A percentile compares a stretch with the other conserved stretches of the same genome.
Conservation (phyloP, 2,888 invertebrate genomes). For the Folsomia manolachei region DNA sequence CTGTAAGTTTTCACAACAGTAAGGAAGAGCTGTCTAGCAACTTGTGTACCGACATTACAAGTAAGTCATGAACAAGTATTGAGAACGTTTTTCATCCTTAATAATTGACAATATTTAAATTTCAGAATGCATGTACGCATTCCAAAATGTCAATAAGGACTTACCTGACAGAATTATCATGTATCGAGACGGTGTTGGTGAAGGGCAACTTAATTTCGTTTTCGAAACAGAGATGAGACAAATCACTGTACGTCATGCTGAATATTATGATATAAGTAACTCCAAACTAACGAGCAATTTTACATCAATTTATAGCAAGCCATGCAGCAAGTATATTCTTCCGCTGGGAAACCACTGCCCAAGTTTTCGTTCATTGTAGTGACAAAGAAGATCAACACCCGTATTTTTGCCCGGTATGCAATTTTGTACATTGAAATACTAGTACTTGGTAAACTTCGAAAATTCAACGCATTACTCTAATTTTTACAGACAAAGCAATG, state of each 20-base stretch:
- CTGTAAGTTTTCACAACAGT: conserved; percentile 65
- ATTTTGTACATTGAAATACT: too few relatives aligned
- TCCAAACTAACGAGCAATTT: not conserved
- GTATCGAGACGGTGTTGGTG: conserved; percentile 93
- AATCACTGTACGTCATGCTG: conserved; percentile 52
- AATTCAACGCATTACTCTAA: too few relatives aligned
- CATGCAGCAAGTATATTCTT: conserved; percentile 18
- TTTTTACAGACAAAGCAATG: not conserved
- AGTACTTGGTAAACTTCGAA: too few relatives aligned
- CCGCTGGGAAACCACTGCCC: conserved; percentile 14
- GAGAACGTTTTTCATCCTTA: not conserved
- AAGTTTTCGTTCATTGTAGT: conserved; percentile 76
- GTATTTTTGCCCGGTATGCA: conserved; percentile 49
- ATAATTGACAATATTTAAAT: conserved; percentile 2
- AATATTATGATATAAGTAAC: not conserved
- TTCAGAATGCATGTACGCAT: conserved; percentile 59
- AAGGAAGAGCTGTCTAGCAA: conserved; percentile 37
- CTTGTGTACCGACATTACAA: conserved; percentile 31
- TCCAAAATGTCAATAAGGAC: conserved; percentile 57
- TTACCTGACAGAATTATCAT: conserved; percentile 72
- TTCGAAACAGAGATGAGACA: conserved; percentile 69
- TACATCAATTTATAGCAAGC: conserved; percentile 19
- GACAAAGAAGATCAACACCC: conserved; percentile 74
- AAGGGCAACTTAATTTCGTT: conserved; percentile 81
- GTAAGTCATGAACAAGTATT: conserved; percentile 18